phyloP scores from a whole-genome alignment of 2,113 vertebrate genomes.

The Saimiri boliviensis region DNA sequence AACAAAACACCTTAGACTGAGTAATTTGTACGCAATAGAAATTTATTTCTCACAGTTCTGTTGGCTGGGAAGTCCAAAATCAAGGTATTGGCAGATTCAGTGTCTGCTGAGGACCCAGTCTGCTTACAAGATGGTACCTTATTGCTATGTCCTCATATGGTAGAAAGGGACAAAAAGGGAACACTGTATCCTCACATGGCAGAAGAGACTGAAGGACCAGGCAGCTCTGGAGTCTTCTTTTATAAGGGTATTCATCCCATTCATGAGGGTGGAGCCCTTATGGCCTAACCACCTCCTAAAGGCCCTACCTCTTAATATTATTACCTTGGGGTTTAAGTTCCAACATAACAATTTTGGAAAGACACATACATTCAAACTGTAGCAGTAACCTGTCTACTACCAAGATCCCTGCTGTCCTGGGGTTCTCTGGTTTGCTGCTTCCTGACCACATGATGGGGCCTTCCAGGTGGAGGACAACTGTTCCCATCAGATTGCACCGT shows the following conservation, averaged over 20 bases:
- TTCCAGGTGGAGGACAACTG: background rate
- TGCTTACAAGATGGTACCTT: background rate
- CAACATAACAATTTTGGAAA: background rate
- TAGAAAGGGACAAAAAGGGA: background rate
- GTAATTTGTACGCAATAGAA: background rate
- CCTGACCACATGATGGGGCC: accelerated
- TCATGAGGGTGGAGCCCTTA: background rate
- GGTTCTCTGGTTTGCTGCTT: background rate
- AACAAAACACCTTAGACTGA: background rate
- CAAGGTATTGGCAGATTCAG: background rate
- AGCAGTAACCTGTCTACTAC: background rate
- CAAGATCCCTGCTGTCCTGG: background rate
- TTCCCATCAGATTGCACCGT: accelerated
- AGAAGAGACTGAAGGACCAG: background rate
- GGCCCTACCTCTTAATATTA: background rate
- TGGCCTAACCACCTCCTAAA: background rate
- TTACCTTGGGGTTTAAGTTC: background rate
- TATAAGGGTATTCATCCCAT: background rate
- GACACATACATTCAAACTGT: background rate
- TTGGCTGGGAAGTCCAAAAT: background rate
- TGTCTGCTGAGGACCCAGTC: background rate
- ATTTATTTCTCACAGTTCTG: background rate
- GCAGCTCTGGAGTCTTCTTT: background rate
- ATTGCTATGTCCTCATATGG: background rate
- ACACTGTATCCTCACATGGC: background rate